These are phyloP conservation scores for Caenorhabditis zanzibari DNA, from an alignment of 2,888 invertebrate species.

Conservation along the genomic window DNA sequence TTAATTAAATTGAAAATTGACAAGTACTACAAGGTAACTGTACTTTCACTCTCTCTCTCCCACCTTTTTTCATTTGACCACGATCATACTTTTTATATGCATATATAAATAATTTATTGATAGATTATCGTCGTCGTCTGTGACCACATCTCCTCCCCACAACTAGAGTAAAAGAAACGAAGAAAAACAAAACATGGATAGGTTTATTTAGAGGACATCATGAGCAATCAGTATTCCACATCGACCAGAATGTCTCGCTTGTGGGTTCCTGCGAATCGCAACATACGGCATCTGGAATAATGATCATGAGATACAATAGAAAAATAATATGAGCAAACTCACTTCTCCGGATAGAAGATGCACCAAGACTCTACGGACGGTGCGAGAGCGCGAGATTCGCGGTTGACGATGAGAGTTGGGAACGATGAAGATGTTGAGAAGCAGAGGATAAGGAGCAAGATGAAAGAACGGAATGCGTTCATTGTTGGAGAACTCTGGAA, in stretches of 20 bases:
- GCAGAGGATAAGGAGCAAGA: slow-evolving; percentile 33
- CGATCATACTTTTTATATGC: slow-evolving; percentile 31
- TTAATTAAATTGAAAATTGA: slow-evolving; percentile 57
- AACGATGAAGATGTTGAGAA: slow-evolving; percentile 23
- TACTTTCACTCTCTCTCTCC: slow-evolving; percentile 22
- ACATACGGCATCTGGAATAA: slow-evolving; percentile 58
- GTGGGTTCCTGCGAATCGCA: slow-evolving; percentile 39
- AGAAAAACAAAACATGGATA: neutral
- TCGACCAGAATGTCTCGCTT: slow-evolving; percentile 38
- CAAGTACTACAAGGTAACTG: slow-evolving; percentile 43
- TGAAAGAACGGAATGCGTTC: slow-evolving; percentile 37
- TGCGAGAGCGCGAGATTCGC: slow-evolving; percentile 58
- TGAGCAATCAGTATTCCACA: slow-evolving; percentile 31
- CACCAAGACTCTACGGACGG: slow-evolving; percentile 72
- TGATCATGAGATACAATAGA: neutral
- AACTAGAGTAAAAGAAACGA: slow-evolving; percentile 5
- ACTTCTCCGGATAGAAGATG: slow-evolving; percentile 70
- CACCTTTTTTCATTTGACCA: slow-evolving; percentile 24
- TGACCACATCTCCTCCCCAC: slow-evolving; percentile 11
- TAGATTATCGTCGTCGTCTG: slow-evolving; percentile 19
- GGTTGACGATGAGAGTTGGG: slow-evolving; percentile 41
- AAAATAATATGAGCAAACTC: neutral
- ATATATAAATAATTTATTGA: slow-evolving; percentile 58
- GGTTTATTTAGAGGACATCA: neutral
- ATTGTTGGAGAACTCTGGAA: slow-evolving; percentile 8